Evolutionary conservation across 2,888 invertebrate species (phyloP).

Genomic region (Xestia rhomboidea): DNA sequence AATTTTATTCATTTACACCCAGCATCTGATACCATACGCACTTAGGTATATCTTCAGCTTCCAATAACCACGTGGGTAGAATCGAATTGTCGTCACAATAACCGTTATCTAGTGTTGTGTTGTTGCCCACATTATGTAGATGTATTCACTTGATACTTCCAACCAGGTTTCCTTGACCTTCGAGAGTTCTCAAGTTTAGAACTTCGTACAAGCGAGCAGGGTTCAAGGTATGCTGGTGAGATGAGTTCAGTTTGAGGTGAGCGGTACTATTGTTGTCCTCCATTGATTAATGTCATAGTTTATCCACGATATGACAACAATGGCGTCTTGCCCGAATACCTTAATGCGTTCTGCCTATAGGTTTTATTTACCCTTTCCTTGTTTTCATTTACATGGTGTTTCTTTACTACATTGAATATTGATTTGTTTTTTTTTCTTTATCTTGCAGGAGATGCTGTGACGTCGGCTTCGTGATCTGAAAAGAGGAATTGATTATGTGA

Average conservation of each 20-base stretch:
- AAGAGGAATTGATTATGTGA: slow-evolving; percentile 48
- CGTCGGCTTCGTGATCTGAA: slow-evolving; percentile 40
- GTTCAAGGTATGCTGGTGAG: slow-evolving; percentile 75
- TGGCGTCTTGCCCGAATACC: slow-evolving; percentile 86
- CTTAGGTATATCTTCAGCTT: slow-evolving; percentile 47
- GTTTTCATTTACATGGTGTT: slow-evolving; percentile 81
- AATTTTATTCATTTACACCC: neutral
- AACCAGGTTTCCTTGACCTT: slow-evolving; percentile 71
- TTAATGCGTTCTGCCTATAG: slow-evolving; percentile 85
- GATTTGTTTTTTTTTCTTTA: slow-evolving; percentile 64
- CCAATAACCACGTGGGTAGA: slow-evolving; percentile 76
- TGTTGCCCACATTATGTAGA: slow-evolving; percentile 80
- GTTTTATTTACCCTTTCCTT: slow-evolving; percentile 83
- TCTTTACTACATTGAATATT: slow-evolving; percentile 62
- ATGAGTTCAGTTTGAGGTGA: slow-evolving; percentile 81
- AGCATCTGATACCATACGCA: slow-evolving; percentile 20
- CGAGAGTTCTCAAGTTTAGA: slow-evolving; percentile 32
- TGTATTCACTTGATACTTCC: slow-evolving; percentile 78
- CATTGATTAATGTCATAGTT: slow-evolving; percentile 89
- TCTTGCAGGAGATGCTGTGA: slow-evolving; percentile 70
- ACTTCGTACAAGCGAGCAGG: slow-evolving; percentile 32
- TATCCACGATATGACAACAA: slow-evolving; percentile 90
- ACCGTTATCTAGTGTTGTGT: slow-evolving; percentile 81
- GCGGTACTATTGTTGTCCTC: slow-evolving; percentile 85
- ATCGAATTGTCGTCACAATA: slow-evolving; percentile 78